Evolutionary conservation across 35 echinoderm and acorn worm species (phyloP), one percentile per base, ranked within the genome.

Genomic region (Strongylocentrotus purpuratus): DNA sequence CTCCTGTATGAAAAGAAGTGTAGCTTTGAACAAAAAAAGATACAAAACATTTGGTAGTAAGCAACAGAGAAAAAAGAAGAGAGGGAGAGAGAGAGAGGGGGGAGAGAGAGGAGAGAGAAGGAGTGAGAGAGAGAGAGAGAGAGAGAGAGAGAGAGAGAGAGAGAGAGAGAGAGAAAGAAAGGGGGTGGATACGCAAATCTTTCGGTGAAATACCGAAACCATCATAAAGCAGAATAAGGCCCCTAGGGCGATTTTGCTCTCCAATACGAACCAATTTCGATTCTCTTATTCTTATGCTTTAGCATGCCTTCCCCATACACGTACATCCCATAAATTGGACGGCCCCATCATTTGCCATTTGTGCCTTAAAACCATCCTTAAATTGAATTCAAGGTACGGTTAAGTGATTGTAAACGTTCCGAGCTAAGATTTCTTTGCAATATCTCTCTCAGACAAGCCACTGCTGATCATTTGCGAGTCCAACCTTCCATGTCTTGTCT

Each of bases 391-490:
- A 93, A 93, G 91, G 91, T 93, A 46, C 91, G 87, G n/a, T 46
- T 93, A 93, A 93, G 91, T 93, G 91, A 93, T 93, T 93, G 91
- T 93, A 93, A 93, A 93, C 91, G 91, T 93, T 33, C 33, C 25
- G 48, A 93, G 91, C 32, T 93, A 93, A 46, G 32, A 89, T 89
- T 89, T 46, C 28, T 87, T 87, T 89, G 10, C 91, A 93, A 93
- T 93, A 93, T 48, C 65, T 31, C 4, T 93, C 91, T 93, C 91
- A 17, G 48, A 59, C 46, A 93, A 46, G 91, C 33, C 46, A 12
- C 45, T 93, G 31, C 91, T 93, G 33, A 93, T 93, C 91, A 58
- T 93, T 58, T 93, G 9, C 46, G 14, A 58, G 28, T 48, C 47
- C 20, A 47, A 58, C 10, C 48, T 93, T 31, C 33, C 48, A 46